These are phyloP conservation scores for Heliothis subflexa DNA, from an alignment of 1,140 invertebrate species.

Conservation along the genomic window DNA sequence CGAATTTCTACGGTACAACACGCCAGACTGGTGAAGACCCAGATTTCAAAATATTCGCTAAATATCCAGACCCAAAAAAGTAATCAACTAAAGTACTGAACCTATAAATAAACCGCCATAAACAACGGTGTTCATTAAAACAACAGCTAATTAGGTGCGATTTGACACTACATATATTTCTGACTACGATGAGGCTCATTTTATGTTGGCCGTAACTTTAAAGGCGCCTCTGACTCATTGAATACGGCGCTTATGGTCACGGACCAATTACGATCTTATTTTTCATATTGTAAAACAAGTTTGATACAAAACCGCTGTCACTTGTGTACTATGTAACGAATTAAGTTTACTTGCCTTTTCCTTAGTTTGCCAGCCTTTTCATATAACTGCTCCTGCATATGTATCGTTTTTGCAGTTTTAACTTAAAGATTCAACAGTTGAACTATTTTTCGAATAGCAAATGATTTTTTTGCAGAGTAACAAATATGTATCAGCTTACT, in stretches of 20 bases:
- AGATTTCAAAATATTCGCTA: background rate
- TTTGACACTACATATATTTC: background rate
- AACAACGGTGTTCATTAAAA: conserved; percentile 29
- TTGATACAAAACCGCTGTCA: conserved; percentile 19
- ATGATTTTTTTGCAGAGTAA: background rate
- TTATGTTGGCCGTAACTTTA: background rate
- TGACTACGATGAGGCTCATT: background rate
- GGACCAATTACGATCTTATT: conserved; percentile 26
- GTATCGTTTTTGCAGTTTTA: background rate
- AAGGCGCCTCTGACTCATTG: conserved; percentile 26
- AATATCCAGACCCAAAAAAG: conserved; percentile 2
- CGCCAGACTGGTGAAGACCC: background rate
- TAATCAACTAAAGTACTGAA: background rate
- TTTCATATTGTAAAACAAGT: conserved; percentile 30
- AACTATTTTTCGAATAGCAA: background rate
- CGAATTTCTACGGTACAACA: background rate
- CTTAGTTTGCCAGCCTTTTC: conserved; percentile 1
- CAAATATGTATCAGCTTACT: background rate
- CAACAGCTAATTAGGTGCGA: background rate
- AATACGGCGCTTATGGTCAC: conserved; percentile 16
- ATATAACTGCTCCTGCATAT: conserved; percentile 8
- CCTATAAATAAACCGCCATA: conserved; percentile 29
- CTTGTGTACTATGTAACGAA: conserved; percentile 17
- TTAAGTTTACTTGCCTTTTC: conserved; percentile 10
- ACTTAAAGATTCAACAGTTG: background rate